These are phyloP conservation scores for Lasioglossum vierecki DNA, from an alignment of 2,888 invertebrate species.

Conservation along the genomic window DNA sequence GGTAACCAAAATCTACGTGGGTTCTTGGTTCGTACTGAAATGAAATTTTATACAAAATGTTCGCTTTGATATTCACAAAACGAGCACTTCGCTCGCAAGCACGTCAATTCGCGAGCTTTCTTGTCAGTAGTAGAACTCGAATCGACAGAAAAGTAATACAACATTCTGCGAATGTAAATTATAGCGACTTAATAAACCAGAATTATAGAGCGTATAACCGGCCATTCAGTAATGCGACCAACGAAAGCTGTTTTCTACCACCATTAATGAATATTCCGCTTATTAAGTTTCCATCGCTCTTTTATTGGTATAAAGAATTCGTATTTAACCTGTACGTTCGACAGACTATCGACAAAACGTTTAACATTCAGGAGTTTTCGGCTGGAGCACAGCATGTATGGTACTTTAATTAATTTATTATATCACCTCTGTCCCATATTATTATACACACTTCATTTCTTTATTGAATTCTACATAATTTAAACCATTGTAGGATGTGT, in stretches of 20 bases:
- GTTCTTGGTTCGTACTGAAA: neutral
- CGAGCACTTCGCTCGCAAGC: constrained; percentile 9
- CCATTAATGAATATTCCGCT: constrained; percentile 35
- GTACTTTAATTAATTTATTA: neutral
- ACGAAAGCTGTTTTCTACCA: neutral
- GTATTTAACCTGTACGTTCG: neutral
- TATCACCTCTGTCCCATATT: neutral
- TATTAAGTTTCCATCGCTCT: neutral
- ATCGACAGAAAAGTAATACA: neutral
- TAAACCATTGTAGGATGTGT: neutral
- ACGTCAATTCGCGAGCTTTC: neutral
- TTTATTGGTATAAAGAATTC: neutral
- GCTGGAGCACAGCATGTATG: constrained; percentile 8
- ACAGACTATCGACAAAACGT: neutral
- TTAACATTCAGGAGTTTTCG: neutral
- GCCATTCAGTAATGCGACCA: neutral
- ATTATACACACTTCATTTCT: neutral
- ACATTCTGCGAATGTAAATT: neutral
- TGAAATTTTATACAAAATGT: constrained; percentile 31
- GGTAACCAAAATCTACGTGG: neutral
- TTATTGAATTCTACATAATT: neutral
- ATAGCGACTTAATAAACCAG: neutral
- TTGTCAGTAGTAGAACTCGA: neutral
- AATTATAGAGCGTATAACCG: constrained; percentile 9
- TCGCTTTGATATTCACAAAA: constrained; percentile 20